Evolutionary conservation across 2,113 vertebrate species (phyloP).

Genomic region (Pluvialis apricaria): DNA sequence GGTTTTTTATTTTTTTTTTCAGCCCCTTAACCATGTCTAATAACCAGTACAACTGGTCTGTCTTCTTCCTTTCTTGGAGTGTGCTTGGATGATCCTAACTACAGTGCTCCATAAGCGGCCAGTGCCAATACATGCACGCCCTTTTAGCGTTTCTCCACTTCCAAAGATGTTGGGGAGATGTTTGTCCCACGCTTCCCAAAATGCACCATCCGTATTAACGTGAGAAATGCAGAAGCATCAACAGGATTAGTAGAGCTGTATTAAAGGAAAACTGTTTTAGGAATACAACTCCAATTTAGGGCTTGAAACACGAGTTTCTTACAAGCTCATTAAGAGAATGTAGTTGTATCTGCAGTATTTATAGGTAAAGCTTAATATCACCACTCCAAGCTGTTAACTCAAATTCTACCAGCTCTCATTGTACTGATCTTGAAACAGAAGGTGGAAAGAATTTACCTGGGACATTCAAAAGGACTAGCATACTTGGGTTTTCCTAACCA

Average conservation of each 20-base stretch:
- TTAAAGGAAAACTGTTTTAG: background rate
- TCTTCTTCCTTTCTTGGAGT: conserved; percentile 43
- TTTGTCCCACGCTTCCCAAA: background rate
- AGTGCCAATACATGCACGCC: conserved; percentile 11
- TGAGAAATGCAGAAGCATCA: background rate
- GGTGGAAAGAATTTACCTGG: background rate
- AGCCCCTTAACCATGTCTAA: conserved; percentile 34
- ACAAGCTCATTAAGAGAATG: background rate
- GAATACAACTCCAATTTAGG: background rate
- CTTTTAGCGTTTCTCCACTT: background rate
- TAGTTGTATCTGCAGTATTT: background rate
- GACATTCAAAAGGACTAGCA: background rate
- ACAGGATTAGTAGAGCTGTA: background rate
- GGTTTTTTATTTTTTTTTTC: background rate
- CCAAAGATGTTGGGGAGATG: background rate
- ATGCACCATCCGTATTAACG: no score
- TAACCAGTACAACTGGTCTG: conserved; percentile 53
- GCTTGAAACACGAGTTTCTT: background rate
- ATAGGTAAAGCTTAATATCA: background rate
- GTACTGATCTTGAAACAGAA: background rate
- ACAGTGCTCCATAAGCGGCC: background rate
- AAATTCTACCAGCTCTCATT: background rate
- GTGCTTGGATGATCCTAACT: conserved; percentile 32
- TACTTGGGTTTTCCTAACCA: background rate
- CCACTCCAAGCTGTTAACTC: background rate